phyloP scores from a whole-genome alignment of 53 echinoderm and acorn worm genomes.

The Temnopleurus reevesii region DNA sequence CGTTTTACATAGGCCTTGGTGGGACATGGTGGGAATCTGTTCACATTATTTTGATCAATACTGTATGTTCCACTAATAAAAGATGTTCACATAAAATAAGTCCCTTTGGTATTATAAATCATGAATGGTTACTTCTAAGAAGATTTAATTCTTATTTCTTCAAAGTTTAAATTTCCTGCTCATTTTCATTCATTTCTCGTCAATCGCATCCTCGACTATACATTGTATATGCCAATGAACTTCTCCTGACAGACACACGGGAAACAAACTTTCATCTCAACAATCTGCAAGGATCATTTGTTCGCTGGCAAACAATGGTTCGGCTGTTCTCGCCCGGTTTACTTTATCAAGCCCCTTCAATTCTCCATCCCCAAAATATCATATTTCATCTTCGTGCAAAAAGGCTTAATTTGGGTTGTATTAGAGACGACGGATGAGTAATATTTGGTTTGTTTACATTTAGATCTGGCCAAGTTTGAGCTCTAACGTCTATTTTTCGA shows the following conservation, averaged over 20 bases:
- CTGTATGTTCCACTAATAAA: too few relatives aligned
- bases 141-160: too few relatives aligned
- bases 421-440: slow-evolving; percentile 23
- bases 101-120: too few relatives aligned
- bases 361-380: slow-evolving; percentile 4
- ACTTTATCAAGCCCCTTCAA: background rate
- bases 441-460: slow-evolving; percentile 53
- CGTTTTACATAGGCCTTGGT: too few relatives aligned
- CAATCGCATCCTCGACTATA: too few relatives aligned
- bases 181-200: too few relatives aligned
- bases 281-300: slow-evolving; percentile 43
- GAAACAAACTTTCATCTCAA: background rate
- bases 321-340: slow-evolving; percentile 30
- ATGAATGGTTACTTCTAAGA: too few relatives aligned
- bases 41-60: too few relatives aligned
- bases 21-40: too few relatives aligned
- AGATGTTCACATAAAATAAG: too few relatives aligned
- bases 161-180: too few relatives aligned
- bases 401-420: slow-evolving; percentile 12
- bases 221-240: too few relatives aligned
- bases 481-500: background rate
- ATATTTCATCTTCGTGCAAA: slow-evolving; percentile 36
- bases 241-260: background rate
- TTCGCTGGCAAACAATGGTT: slow-evolving; percentile 33
- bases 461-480: slow-evolving; percentile 1